These are phyloP conservation scores for Acanthurus tractus DNA, from an alignment of 2,797 vertebrate genomes.

Conservation along the genomic window DNA sequence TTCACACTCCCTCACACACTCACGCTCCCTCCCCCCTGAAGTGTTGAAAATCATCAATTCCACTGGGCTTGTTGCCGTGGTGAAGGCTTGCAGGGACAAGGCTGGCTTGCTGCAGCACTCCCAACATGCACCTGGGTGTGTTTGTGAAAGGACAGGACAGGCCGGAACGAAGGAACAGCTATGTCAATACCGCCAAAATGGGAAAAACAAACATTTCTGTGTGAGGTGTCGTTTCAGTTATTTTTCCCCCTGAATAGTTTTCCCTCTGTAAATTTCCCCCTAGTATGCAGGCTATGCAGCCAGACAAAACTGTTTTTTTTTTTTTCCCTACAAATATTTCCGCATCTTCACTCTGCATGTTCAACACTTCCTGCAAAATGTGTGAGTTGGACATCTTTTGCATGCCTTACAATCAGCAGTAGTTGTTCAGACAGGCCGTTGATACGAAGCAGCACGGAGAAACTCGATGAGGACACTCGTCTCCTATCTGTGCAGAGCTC, in stretches of 20 bases:
- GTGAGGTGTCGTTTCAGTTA: conserved; percentile 76
- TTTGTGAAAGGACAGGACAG: conserved; percentile 83
- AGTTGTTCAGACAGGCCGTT: conserved; percentile 32
- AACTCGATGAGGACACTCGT: conserved; percentile 7
- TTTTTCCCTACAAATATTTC: conserved; percentile 35
- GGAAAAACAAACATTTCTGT: conserved; percentile 83
- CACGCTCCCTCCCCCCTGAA: conserved; percentile 3
- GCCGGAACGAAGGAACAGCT: conserved; percentile 83
- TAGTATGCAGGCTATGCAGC: conserved; percentile 23
- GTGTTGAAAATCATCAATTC: conserved; percentile 80
- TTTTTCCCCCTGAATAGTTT: conserved; percentile 66
- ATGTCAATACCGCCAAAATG: conserved; percentile 83
- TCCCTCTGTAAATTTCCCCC: conserved; percentile 41
- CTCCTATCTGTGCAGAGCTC: conserved; percentile 21
- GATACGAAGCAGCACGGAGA: conserved; percentile 38
- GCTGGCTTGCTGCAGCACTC: conserved; percentile 63
- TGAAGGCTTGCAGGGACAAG: conserved; percentile 80
- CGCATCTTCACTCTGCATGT: conserved; percentile 15
- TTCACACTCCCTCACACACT: conserved; percentile 42
- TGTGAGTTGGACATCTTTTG: neutral
- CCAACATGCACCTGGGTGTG: conserved; percentile 81
- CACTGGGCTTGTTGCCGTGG: conserved; percentile 73
- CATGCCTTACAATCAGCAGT: conserved; percentile 34
- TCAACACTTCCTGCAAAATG: conserved; percentile 14
- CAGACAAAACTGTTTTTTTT: conserved; percentile 30